Percentiles rank a stretch among this genome's conserved stretches.
phyloP scores from a whole-genome alignment of 1,140 invertebrate species.

The Homalodisca vitripennis region DNA sequence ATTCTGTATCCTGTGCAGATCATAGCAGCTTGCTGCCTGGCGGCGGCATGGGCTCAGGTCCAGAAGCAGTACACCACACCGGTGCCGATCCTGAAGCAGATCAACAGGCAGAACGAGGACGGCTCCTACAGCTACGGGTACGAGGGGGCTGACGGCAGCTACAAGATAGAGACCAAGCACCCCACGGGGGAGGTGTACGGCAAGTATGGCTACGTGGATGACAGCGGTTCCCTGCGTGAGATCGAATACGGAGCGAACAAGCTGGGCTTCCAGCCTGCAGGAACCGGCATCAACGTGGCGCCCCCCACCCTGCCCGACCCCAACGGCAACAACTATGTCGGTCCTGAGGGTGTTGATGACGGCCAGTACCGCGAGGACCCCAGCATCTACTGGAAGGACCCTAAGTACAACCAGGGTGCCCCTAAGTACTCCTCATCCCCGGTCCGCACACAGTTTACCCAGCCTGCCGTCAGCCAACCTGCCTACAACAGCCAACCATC shows the following conservation, averaged over 20 bases:
- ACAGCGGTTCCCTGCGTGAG: constrained; percentile 65
- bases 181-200: constrained; percentile 78
- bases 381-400: constrained; percentile 71
- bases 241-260: constrained; percentile 76
- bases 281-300: constrained; percentile 74
- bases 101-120: constrained; percentile 77
- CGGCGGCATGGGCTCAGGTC: constrained; percentile 39
- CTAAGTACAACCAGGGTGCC: constrained; percentile 60
- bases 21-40: constrained; percentile 40
- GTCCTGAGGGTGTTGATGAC: constrained; percentile 63
- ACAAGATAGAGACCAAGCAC: constrained; percentile 89
- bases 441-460: background rate
- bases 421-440: constrained; percentile 30
- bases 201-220: constrained; percentile 80
- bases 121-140: constrained; percentile 87
- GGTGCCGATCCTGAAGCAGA: constrained; percentile 68
- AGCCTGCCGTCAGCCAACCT: constrained; percentile 37
- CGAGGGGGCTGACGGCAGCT: constrained; percentile 85
- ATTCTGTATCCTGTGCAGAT: no score
- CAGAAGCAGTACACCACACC: constrained; percentile 56
- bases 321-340: constrained; percentile 42
- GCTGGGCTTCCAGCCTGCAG: constrained; percentile 71
- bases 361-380: constrained; percentile 82
- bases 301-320: constrained; percentile 62
- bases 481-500: constrained; percentile 28